These are phyloP conservation scores for Ditylenchus dipsaci DNA, from an alignment of 1,140 invertebrate genomes.

Conservation along the genomic window DNA sequence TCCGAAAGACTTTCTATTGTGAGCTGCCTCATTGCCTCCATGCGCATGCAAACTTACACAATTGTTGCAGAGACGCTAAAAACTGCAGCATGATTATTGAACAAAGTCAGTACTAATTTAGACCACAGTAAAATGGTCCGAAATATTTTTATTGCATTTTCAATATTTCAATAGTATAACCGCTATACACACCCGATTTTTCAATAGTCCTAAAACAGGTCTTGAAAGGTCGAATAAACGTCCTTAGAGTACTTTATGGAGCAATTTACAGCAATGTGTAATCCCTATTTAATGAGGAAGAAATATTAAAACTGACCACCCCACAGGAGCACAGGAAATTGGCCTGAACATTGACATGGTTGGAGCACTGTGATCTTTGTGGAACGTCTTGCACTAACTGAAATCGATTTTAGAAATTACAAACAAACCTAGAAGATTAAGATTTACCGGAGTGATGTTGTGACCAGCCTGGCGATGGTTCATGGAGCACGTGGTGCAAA, in stretches of 20 bases:
- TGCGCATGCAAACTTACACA: neutral
- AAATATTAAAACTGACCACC: conserved; percentile 3
- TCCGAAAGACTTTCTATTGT: neutral
- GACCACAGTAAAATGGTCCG: no score
- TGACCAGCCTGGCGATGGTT: neutral
- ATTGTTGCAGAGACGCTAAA: conserved; percentile 1
- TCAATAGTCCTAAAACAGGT: no score
- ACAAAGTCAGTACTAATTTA: no score
- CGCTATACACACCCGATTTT: no score
- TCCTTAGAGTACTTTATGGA: no score
- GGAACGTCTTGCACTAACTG: conserved; percentile 1
- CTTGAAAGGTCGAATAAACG: no score
- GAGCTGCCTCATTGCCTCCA: neutral
- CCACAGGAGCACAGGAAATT: neutral
- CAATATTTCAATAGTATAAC: no score
- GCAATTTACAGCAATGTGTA: no score
- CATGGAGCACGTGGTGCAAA: neutral
- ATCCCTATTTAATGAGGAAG: no score
- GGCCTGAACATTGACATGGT: conserved; percentile 1
- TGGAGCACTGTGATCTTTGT: neutral
- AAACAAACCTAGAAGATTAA: neutral
- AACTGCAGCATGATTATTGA: neutral
- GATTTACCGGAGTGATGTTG: neutral
- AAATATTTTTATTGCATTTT: no score
- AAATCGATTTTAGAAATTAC: neutral